phyloP scores from a whole-genome alignment of 1,140 invertebrate species.

The Halictus rubicundus region DNA sequence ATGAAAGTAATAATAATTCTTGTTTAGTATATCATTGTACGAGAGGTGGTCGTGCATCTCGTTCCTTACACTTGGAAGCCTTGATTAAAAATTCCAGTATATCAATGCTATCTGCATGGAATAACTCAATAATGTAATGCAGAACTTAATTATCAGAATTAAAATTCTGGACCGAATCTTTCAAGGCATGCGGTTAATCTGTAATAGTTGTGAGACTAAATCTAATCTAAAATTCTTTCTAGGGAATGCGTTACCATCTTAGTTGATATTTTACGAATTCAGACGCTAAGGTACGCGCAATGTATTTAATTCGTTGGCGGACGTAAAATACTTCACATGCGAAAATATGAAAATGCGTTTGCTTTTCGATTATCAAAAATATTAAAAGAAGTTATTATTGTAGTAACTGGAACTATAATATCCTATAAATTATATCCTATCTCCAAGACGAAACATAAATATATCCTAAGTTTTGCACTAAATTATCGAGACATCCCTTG shows the following conservation, averaged over 20 bases:
- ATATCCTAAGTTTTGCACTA: not conserved
- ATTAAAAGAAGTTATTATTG: not conserved
- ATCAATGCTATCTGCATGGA: constrained; percentile 3
- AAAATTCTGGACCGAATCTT: not conserved
- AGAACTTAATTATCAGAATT: constrained; percentile 8
- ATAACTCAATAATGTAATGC: constrained; percentile 17
- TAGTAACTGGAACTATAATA: not conserved
- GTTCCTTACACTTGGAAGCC: not conserved
- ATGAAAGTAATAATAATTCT: not conserved
- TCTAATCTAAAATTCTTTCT: constrained; percentile 1
- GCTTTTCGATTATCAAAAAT: not conserved
- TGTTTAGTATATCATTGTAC: not conserved
- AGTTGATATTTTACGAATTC: not conserved
- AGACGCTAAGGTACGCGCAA: not conserved
- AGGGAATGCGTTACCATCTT: constrained; percentile 2
- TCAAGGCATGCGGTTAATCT: not conserved
- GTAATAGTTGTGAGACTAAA: not conserved
- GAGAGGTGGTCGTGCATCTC: not conserved
- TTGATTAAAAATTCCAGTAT: constrained; percentile 20
- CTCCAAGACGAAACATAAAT: not conserved
- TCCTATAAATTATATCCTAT: not conserved
- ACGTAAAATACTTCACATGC: not conserved
- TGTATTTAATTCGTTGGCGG: not conserved
- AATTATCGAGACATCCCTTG: constrained; percentile 13
- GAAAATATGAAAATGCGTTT: constrained; percentile 6